These are phyloP conservation scores for Pelagia noctiluca DNA, from an alignment of 30 jellyfish, hydroid and myxozoan species.

Conservation along the genomic window DNA sequence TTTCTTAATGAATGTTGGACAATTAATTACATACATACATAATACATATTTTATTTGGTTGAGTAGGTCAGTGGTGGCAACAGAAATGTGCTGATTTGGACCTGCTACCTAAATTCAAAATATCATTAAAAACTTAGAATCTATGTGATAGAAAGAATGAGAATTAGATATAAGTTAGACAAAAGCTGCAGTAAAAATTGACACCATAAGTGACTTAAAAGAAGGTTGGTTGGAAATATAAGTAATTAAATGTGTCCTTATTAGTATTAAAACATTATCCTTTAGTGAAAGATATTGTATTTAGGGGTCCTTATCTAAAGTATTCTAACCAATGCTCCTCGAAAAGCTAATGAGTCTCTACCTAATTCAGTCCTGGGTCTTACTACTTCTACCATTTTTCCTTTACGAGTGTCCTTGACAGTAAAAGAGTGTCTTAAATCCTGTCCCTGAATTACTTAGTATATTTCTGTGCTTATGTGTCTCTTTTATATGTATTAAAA, in stretches of 20 bases:
- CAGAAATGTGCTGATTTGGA: background rate
- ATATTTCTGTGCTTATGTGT: conserved; percentile 12
- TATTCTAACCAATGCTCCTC: conserved; percentile 30
- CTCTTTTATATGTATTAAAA: conserved; percentile 14
- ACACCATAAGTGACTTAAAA: conserved; percentile 8
- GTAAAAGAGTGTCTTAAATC: conserved; percentile 9
- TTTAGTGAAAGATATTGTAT: conserved; percentile 1
- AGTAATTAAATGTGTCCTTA: conserved; percentile 18
- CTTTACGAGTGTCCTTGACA: conserved; percentile 23
- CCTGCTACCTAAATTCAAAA: conserved; percentile 16
- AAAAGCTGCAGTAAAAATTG: conserved; percentile 9
- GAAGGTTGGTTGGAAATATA: conserved; percentile 9
- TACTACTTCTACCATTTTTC: conserved; percentile 20
- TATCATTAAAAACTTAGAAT: background rate
- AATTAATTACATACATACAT: conserved; percentile 12
- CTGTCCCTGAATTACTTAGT: conserved; percentile 12
- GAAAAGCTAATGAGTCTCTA: conserved; percentile 4
- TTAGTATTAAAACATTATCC: conserved; percentile 10
- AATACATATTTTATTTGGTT: conserved; percentile 9
- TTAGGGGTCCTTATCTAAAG: conserved; percentile 18
- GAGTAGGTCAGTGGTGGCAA: conserved; percentile 27
- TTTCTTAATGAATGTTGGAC: too few species aligned
- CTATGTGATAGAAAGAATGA: conserved; percentile 13
- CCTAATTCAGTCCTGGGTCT: conserved; percentile 37
- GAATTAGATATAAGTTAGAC: background rate